Conservation (phyloP, 2,797 vertebrate genomes). For the Holocentrus rufus region DNA sequence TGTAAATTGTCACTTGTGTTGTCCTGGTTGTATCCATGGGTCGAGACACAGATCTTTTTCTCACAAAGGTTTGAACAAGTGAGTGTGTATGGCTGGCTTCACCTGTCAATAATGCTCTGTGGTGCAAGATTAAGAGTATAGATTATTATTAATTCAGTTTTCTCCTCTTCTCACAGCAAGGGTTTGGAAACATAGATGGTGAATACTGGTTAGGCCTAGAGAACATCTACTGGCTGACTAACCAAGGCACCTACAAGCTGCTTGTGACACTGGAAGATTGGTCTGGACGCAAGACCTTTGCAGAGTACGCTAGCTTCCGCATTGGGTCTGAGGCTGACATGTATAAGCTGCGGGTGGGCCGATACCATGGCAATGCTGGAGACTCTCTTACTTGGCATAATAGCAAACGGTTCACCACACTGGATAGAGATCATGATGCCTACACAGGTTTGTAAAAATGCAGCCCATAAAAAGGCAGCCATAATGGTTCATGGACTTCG, state of each 20-base stretch:
- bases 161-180: slow-evolving; percentile 83
- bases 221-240: slow-evolving; percentile 94
- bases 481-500: background rate
- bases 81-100: background rate
- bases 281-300: slow-evolving; percentile 89
- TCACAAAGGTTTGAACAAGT: background rate
- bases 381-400: slow-evolving; percentile 94
- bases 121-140: background rate
- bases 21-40: background rate
- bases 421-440: slow-evolving; percentile 90
- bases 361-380: slow-evolving; percentile 88
- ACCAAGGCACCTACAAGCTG: slow-evolving; percentile 90
- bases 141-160: slow-evolving; percentile 17
- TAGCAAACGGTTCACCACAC: slow-evolving; percentile 90
- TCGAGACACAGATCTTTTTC: background rate
- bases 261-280: slow-evolving; percentile 92
- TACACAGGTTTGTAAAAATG: slow-evolving; percentile 84
- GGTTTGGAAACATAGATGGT: slow-evolving; percentile 95
- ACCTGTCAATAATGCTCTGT: background rate
- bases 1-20: slow-evolving; percentile 3
- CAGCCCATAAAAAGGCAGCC: background rate
- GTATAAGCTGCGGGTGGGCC: slow-evolving; percentile 86
- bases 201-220: slow-evolving; percentile 95
- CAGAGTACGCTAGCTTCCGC: slow-evolving; percentile 90
- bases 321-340: slow-evolving; percentile 87